Base-by-base conservation (phyloP, 2,113 vertebrate genomes). In the Zapornia atra region DNA sequence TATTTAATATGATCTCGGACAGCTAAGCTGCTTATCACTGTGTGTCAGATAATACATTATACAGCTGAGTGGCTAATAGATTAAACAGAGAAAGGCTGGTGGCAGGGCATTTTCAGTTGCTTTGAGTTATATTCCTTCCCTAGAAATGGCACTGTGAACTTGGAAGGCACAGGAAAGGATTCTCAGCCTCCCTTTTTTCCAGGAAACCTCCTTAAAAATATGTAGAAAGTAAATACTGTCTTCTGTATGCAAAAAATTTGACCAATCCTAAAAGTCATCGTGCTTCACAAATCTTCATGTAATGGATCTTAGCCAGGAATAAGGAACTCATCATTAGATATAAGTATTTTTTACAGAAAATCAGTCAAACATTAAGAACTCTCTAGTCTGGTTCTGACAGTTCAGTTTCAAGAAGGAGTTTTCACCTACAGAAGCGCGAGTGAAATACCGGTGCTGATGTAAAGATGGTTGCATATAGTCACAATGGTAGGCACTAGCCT, bases 1-100 rank as follows among this genome's bases (percentile, higher is more conserved):
- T 94, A 94, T 92, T 95, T 94, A 96, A 93, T 87, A 96, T 95
- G 77, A 85, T 92, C 92, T 91, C 1, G 24, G 81, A 42, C 28
- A 87, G 66, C 86, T 96, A 96, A 97, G 96, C 92, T 94, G 92
- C 95, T 96, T 95, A 96, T 94, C 59, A 0, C 57, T 77, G 57
- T 95, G 83, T 96, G 90, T 91, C 90, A 92, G 96, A 91, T 94
- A 95, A 96, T 95, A 84, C 80, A 81, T 82, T 92, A 82, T 84
- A 88, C 64, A 93, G 93, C 93, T 96, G 90, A 94, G 95, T 76
- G 34, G 94, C 82, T 96, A 93, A 92, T 79, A 95, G 90, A 75
- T 95, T 94, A 95, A 93, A 96, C 42, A 93, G 26, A 82, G 66
- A 90, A 83, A 90, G 69, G 38, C 72, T 96, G 90, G 82, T 48